Conservation (phyloP, 2,113 vertebrate genomes). For the Todiramphus chloris region DNA sequence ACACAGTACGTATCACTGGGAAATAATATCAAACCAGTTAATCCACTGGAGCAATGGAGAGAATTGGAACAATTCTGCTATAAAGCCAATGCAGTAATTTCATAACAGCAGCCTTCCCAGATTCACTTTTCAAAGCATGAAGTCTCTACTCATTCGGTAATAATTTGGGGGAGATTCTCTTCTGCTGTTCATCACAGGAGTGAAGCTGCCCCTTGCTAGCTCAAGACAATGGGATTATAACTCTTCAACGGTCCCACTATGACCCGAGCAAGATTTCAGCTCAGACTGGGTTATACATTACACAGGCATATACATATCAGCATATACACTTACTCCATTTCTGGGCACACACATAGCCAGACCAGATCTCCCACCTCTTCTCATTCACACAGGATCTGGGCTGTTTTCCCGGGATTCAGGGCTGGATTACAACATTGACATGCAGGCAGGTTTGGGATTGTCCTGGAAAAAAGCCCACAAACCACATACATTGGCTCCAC, state of each 20-base stretch:
- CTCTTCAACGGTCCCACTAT: slow-evolving; percentile 4
- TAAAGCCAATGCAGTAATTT: slow-evolving; percentile 35
- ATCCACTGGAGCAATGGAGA: neutral
- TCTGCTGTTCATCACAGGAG: slow-evolving; percentile 1
- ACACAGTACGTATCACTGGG: neutral
- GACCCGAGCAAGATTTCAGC: slow-evolving; percentile 44
- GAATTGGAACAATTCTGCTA: slow-evolving; percentile 9
- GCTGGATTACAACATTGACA: neutral
- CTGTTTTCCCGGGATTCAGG: rapidly evolving
- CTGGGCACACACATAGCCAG: neutral
- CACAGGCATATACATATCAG: neutral
- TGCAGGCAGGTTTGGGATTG: neutral
- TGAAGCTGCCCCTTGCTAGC: neutral
- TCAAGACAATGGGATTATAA: slow-evolving; percentile 44
- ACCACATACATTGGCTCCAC: rapidly evolving
- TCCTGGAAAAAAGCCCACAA: neutral
- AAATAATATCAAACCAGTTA: slow-evolving; percentile 27
- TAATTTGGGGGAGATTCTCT: slow-evolving; percentile 26
- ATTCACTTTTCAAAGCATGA: slow-evolving; percentile 21
- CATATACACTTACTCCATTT: too few relatives aligned
- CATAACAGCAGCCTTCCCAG: slow-evolving; percentile 23
- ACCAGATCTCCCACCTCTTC: too few relatives aligned
- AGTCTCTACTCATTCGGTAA: slow-evolving; percentile 40
- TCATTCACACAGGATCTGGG: neutral
- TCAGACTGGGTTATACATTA: neutral